Evolutionary conservation across 1,140 invertebrate species (phyloP).

Genomic region (Mylabris phalerata): DNA sequence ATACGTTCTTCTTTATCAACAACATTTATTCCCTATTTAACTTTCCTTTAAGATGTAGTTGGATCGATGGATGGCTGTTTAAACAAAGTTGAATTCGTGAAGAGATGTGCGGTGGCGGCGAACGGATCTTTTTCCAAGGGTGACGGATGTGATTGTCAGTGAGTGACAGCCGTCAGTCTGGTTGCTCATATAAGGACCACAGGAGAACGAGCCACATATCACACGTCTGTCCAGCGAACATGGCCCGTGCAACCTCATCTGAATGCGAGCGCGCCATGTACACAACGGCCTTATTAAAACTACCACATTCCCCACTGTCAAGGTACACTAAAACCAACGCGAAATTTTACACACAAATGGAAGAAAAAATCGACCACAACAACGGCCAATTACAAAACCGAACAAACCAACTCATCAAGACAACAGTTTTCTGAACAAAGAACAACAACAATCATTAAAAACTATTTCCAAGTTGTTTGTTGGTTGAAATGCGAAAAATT

Average conservation of each 20-base stretch:
- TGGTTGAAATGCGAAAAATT: too few species aligned
- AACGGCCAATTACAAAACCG: too few species aligned
- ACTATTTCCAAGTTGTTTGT: too few species aligned
- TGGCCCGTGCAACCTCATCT: conserved; percentile 7
- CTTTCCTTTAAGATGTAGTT: too few species aligned
- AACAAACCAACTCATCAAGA: too few species aligned
- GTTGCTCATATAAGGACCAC: conserved; percentile 21
- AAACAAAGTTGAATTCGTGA: neutral
- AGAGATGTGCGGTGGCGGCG: neutral
- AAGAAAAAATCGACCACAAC: too few species aligned
- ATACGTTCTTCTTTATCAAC: too few species aligned
- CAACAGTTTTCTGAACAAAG: too few species aligned
- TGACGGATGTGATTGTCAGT: conserved; percentile 21
- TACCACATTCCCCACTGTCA: conserved; percentile 3
- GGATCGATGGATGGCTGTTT: neutral
- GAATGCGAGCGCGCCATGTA: conserved; percentile 3
- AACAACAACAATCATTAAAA: too few species aligned
- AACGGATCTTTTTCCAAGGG: conserved; percentile 3
- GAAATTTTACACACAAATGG: too few species aligned
- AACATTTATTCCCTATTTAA: too few species aligned
- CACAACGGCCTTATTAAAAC: conserved; percentile 11
- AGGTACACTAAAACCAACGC: too few species aligned
- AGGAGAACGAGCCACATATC: conserved; percentile 18
- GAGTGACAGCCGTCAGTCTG: conserved; percentile 20
- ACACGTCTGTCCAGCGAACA: conserved; percentile 12